Evolutionary conservation across 2,888 invertebrate genomes (phyloP), one percentile per base, ranked within the genome.

Genomic region (Schizaphis graminum): DNA sequence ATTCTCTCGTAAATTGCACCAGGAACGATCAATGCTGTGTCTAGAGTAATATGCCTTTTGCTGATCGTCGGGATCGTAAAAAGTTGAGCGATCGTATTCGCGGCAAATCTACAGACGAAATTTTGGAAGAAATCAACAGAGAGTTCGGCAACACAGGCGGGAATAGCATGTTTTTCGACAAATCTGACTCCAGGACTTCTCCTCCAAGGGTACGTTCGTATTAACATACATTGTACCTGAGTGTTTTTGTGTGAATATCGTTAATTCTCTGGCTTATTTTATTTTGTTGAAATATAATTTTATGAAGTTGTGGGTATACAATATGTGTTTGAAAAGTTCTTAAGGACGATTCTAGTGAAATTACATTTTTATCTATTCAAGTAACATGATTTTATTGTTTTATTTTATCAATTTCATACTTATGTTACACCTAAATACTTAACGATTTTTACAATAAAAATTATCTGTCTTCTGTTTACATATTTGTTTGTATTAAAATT

Each of bases 91-190:
- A 95, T 87, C 95, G 95, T 88, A 95, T 95, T 85, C 95, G 95
- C 84, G 95, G 95, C 88, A 95, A 95, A 94, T 95, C 95, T 35
- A 95, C 95, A 26, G 95, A 95, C 95, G 95, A 95, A 94, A 95
- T 95, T 67, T 95, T 95, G 11, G 95, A 95, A 94, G 95, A 95
- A 89, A 95, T 96, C 89, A 95, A 95, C 89, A 95, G 95, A 89
- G 95, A 95, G 89, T 94, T 95, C 41, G 95, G 95, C 93, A 95
- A 95, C 94, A 95, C 95, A 77, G 95, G 95, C n/a, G 89, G n/a
- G 26, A 67, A n/a, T 53, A 94, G 56, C 89, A 94, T 89, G 91
- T 94, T 94, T 94, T 94, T 94, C 13, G 94, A 89, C 88, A 44
- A 90, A 11, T 85, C 92, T 11, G 87, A 87, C 28, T 47, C 57